phyloP scores from a whole-genome alignment of 2,113 vertebrate genomes.

The Cinclus cinclus region DNA sequence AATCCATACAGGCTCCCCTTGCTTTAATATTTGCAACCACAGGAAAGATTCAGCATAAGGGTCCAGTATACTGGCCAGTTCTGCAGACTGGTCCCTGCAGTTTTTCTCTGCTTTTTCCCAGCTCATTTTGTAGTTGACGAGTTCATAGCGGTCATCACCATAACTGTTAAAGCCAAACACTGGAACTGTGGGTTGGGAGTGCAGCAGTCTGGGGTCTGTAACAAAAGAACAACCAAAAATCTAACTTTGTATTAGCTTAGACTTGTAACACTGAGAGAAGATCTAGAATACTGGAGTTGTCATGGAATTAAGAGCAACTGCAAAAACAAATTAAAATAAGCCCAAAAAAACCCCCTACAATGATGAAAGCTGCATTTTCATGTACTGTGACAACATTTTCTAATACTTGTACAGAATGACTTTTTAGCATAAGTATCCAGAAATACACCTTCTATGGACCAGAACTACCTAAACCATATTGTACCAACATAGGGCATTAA shows the following conservation, averaged over 20 bases:
- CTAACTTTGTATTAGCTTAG: background rate
- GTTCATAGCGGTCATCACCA: constrained; percentile 79
- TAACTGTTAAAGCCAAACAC: constrained; percentile 68
- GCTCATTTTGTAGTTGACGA: constrained; percentile 79
- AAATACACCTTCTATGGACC: background rate
- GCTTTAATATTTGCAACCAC: constrained; percentile 67
- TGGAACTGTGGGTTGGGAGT: constrained; percentile 41
- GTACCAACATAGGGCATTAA: background rate
- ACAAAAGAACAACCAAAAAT: background rate
- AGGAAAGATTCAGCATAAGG: constrained; percentile 75
- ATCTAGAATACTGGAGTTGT: background rate
- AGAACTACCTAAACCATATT: background rate
- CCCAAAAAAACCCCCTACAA: background rate
- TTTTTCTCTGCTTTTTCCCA: constrained; percentile 86
- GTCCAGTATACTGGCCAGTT: constrained; percentile 81
- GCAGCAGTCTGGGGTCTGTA: constrained; percentile 76
- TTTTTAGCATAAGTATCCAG: background rate
- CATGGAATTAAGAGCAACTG: background rate
- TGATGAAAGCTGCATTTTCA: background rate
- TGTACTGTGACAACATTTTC: background rate
- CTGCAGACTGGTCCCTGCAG: constrained; percentile 82
- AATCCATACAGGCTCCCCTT: constrained; percentile 82
- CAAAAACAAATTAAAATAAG: background rate
- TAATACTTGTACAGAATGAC: background rate
- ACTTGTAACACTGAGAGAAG: background rate